Base-by-base conservation (phyloP, 2,888 invertebrate genomes). In the Rambutsinella grinnellia region DNA sequence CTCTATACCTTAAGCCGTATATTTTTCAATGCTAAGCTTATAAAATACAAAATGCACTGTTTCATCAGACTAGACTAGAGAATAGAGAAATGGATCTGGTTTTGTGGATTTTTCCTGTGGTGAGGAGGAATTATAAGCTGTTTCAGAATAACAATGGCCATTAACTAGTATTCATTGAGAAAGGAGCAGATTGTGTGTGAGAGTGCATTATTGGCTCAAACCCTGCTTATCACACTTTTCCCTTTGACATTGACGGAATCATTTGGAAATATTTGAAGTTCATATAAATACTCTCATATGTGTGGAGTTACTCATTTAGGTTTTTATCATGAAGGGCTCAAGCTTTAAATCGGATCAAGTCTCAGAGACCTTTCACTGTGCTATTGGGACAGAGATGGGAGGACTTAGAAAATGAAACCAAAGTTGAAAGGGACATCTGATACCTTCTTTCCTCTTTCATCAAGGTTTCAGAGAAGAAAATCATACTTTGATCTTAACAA, bases 381-480 rank as follows among this genome's bases (percentile, higher is more conserved):
- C 36, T 13, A 36, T 36, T 36, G 36, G 36, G 36, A 36, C 5
- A 36, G 13, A 36, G 6, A 36, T 36, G 5, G 36, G n/a, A n/a
- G n/a, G 13, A 36, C 36, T 8, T 36, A 8, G 36, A 36, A 36
- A 65, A 65, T 28, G 54, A 44, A 5, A 49, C 5, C n/a, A 49
- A 49, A 17, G 19, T 17, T 17, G 19, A 49, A 17, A 17, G 19
- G 19, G 53, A 65, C 44, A 65, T 65, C 53, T 65, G 63, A 65
- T 65, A 65, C 63, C 63, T 54, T 53, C 54, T 65, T 65, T 36
- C 36, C 36, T 36, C 36, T 36, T 13, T 36, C 13, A 5, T 36
- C 36, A 36, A n/a, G n/a, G n/a, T 36, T 36, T 13, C 5, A 36
- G 36, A 36, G 13, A 36, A 36, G 5, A 13, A 36, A 36, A 8